Evolutionary conservation across 92 coral and sea anemone genomes (phyloP).

Genomic region (Palythoa grandis): DNA sequence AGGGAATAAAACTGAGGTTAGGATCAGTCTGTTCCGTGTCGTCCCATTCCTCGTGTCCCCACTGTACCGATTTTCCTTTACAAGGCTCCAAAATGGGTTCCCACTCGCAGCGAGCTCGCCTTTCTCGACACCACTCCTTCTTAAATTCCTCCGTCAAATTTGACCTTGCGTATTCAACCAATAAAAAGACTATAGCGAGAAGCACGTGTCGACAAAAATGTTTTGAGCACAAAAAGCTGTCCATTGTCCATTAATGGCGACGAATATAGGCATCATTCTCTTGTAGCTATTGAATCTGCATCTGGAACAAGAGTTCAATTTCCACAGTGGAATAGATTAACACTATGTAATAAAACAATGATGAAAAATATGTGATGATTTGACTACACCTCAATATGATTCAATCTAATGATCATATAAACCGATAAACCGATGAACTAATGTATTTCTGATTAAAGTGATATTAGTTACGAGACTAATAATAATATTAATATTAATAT

Average conservation of each 20-base stretch:
- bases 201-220: neutral
- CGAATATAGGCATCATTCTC: neutral
- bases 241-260: neutral
- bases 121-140: slow-evolving; percentile 72
- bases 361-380: no score
- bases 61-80: slow-evolving; percentile 42
- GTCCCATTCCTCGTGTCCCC: slow-evolving; percentile 48
- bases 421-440: no score
- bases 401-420: no score
- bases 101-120: slow-evolving; percentile 67
- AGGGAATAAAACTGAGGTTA: slow-evolving; percentile 46
- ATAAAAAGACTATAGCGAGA: neutral
- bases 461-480: no score
- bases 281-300: neutral
- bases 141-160: slow-evolving; percentile 57
- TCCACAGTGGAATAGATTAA: no score
- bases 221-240: neutral
- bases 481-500: no score
- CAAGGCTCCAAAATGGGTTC: slow-evolving; percentile 52
- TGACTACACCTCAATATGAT: no score
- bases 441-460: no score
- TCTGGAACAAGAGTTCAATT: no score
- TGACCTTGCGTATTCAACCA: slow-evolving; percentile 1
- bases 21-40: slow-evolving; percentile 45
- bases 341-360: no score